Percentiles rank a stretch among this genome's conserved stretches.
Evolutionary conservation across 2,888 invertebrate genomes (phyloP).

Genomic region (Chrysolina haemoptera): DNA sequence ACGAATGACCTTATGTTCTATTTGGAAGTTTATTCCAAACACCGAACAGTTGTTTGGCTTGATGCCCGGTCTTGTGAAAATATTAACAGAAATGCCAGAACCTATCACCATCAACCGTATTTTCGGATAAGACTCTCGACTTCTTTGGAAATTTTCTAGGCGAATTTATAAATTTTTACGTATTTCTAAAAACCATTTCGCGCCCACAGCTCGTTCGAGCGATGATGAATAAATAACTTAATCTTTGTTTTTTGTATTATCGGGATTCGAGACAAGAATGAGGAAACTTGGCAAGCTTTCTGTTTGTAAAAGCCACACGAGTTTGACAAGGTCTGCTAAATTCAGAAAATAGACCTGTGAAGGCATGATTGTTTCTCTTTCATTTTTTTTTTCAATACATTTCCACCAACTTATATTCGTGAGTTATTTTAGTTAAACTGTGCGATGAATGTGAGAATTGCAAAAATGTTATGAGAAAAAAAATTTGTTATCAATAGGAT

Average conservation of each 20-base stretch:
- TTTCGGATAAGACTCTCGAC: background rate
- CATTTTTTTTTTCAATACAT: too few relatives aligned
- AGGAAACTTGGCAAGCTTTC: slow-evolving; percentile 7
- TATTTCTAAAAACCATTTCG: background rate
- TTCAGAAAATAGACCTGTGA: slow-evolving; percentile 14
- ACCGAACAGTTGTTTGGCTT: slow-evolving; percentile 42
- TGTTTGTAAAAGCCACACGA: slow-evolving; percentile 15
- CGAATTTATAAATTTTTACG: background rate
- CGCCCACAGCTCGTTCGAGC: background rate
- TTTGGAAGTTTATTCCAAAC: slow-evolving; percentile 41
- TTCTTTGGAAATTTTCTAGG: background rate
- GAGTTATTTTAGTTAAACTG: too few relatives aligned
- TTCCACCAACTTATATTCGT: too few relatives aligned
- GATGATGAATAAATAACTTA: background rate
- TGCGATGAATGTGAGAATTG: too few relatives aligned
- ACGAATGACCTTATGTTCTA: slow-evolving; percentile 44
- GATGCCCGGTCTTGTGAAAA: slow-evolving; percentile 37
- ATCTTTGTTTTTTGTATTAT: slow-evolving; percentile 9
- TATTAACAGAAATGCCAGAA: slow-evolving; percentile 22
- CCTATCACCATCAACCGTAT: slow-evolving; percentile 20
- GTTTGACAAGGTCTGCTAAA: slow-evolving; percentile 17
- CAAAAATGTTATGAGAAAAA: too few relatives aligned
- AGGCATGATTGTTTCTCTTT: background rate
- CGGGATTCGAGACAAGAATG: slow-evolving; percentile 15
- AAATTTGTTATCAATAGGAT: too few relatives aligned